Evolutionary conservation across 2,797 vertebrate genomes (phyloP).

Genomic region (Bradypodion ventrale): DNA sequence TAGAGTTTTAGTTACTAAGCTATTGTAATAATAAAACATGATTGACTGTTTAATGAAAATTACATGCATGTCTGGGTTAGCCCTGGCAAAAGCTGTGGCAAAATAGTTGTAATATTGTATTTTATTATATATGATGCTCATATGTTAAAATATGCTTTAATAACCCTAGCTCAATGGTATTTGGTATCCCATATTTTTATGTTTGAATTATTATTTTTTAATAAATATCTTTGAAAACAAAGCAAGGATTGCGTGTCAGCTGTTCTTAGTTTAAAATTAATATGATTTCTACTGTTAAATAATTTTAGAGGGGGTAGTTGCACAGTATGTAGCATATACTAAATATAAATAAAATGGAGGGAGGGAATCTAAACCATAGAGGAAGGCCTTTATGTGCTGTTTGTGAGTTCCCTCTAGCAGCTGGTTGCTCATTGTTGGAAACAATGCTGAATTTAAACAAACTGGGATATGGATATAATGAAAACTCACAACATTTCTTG

Average conservation of each 20-base stretch:
- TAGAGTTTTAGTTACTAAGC: constrained; percentile 52
- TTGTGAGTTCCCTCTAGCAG: background rate
- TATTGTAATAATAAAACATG: background rate
- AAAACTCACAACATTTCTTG: too few species aligned
- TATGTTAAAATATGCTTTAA: constrained; percentile 32
- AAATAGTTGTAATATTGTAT: constrained; percentile 59
- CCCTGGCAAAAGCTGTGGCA: constrained; percentile 49
- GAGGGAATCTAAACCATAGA: background rate
- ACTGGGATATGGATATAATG: background rate
- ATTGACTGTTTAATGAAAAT: constrained; percentile 47
- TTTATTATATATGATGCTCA: constrained; percentile 49
- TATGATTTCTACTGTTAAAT: background rate
- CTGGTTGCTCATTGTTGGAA: background rate
- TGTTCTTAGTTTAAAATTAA: background rate
- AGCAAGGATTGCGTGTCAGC: background rate
- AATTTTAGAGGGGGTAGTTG: background rate
- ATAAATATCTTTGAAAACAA: constrained; percentile 64
- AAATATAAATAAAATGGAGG: too few species aligned
- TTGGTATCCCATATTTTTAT: constrained; percentile 56
- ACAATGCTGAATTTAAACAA: background rate
- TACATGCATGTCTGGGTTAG: constrained; percentile 51
- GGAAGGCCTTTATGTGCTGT: background rate
- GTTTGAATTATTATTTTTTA: constrained; percentile 81
- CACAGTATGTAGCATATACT: too few species aligned
- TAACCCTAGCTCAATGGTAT: constrained; percentile 33